Conservation (phyloP, 2,113 vertebrate species). For the Dipodomys spectabilis region DNA sequence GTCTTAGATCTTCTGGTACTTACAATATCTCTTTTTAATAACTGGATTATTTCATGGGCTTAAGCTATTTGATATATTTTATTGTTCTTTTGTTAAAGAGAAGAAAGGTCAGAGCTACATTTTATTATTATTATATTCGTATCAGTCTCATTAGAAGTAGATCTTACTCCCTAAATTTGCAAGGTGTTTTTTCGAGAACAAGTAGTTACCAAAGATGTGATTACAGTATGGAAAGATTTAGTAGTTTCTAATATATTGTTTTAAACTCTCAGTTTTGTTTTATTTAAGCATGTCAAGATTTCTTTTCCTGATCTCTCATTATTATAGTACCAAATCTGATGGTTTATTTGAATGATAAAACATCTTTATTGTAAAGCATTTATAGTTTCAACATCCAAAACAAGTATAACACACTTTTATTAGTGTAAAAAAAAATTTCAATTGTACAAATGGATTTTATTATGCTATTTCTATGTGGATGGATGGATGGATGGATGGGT, state of each 20-base stretch:
- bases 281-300: slow-evolving; percentile 57
- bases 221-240: not conserved
- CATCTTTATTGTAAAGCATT: slow-evolving; percentile 9
- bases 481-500: too few relatives aligned
- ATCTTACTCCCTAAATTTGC: slow-evolving; percentile 48
- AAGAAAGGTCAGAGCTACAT: not conserved
- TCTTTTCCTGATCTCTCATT: slow-evolving; percentile 36
- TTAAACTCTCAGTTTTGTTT: slow-evolving; percentile 23
- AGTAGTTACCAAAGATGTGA: slow-evolving; percentile 34
- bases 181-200: slow-evolving; percentile 45
- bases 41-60: slow-evolving; percentile 7
- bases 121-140: not conserved
- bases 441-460: too few relatives aligned
- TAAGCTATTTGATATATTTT: slow-evolving; percentile 35
- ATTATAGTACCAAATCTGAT: not conserved
- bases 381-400: not conserved
- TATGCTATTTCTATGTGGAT: too few relatives aligned
- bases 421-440: not conserved
- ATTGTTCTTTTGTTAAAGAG: slow-evolving; percentile 45
- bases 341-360: slow-evolving; percentile 46
- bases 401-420: not conserved
- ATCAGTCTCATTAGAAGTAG: not conserved
- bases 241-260: slow-evolving; percentile 23
- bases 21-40: slow-evolving; percentile 36
- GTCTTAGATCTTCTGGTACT: slow-evolving; percentile 48